phyloP scores from a whole-genome alignment of 2,797 vertebrate genomes.

The Hippoglossus hippoglossus region DNA sequence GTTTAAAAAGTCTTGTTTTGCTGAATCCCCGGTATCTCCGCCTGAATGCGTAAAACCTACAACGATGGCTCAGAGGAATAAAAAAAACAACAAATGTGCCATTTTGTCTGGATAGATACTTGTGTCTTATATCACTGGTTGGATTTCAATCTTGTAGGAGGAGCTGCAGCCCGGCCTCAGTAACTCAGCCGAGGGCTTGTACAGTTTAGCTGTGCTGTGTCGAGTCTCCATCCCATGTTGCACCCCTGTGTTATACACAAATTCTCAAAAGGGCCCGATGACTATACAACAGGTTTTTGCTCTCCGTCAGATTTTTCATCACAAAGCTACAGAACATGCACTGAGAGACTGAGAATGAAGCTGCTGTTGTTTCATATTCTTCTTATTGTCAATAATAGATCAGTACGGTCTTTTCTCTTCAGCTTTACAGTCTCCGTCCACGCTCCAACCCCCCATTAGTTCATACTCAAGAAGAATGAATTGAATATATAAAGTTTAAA shows the following conservation, averaged over 20 bases:
- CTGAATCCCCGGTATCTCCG: conserved; percentile 35
- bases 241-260: conserved; percentile 1
- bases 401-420: neutral
- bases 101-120: conserved; percentile 44
- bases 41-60: conserved; percentile 44
- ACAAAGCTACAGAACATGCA: neutral
- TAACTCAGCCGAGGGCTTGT: conserved; percentile 22
- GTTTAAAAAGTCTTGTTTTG: conserved; percentile 57
- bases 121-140: conserved; percentile 31
- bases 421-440: neutral
- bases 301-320: neutral
- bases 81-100: conserved; percentile 36
- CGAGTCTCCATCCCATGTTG: conserved; percentile 7
- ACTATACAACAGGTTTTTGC: neutral
- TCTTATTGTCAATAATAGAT: neutral
- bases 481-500: neutral
- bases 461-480: neutral
- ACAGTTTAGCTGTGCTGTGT: conserved; percentile 17
- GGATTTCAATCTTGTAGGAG: conserved; percentile 30
- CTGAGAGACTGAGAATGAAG: too few relatives aligned
- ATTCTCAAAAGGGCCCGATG: conserved; percentile 1
- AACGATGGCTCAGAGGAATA: conserved; percentile 38
- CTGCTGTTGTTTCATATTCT: neutral
- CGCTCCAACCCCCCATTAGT: neutral
- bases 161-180: conserved; percentile 11